Evolutionary conservation across 2,797 vertebrate genomes (phyloP).

Genomic region (Mallotus villosus): DNA sequence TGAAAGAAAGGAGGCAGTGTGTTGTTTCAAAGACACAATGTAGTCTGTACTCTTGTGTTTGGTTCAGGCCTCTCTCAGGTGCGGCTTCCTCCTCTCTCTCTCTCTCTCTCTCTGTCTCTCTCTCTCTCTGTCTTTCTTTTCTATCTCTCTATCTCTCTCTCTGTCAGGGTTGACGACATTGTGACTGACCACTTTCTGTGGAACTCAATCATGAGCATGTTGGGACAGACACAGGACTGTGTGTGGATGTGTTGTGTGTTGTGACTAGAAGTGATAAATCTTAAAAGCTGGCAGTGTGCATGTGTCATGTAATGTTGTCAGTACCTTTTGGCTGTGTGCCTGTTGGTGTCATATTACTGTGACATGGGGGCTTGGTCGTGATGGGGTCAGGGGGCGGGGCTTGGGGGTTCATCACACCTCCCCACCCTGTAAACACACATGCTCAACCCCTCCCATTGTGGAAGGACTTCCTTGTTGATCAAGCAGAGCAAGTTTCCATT

Average conservation of each 20-base stretch:
- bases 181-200: background rate
- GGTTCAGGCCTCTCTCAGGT: background rate
- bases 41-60: background rate
- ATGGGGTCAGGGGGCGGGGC: constrained; percentile 1
- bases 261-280: background rate
- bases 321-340: background rate
- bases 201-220: background rate
- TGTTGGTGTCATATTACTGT: background rate
- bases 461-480: constrained; percentile 60
- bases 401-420: constrained; percentile 18
- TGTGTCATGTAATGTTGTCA: background rate
- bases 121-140: background rate
- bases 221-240: background rate
- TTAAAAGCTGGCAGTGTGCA: background rate
- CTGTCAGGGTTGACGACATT: constrained; percentile 2
- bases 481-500: constrained; percentile 64
- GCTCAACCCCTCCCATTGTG: constrained; percentile 31
- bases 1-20: background rate
- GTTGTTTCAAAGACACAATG: too few species aligned
- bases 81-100: background rate
- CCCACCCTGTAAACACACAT: constrained; percentile 25
- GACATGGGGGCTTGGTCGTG: background rate
- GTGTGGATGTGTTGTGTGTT: background rate
- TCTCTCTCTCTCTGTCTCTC: background rate
- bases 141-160: background rate